Percentiles rank a stretch among this genome's conserved stretches.
These are phyloP conservation scores for Drosophila pseudoobscura DNA, from an alignment of 1,140 invertebrate genomes.

Conservation along the genomic window DNA sequence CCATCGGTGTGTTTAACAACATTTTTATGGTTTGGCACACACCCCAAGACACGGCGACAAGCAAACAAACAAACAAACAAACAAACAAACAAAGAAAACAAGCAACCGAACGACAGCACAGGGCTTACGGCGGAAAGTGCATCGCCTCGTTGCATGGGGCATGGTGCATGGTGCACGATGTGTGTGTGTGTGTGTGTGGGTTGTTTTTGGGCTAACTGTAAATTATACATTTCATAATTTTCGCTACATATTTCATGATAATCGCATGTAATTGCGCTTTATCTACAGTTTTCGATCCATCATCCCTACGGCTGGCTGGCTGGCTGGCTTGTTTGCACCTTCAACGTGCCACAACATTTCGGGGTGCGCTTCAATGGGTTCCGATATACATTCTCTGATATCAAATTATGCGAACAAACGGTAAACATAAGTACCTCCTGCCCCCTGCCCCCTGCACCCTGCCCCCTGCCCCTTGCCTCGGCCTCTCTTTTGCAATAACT, in stretches of 20 bases:
- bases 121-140: no score
- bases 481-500: constrained; percentile 14
- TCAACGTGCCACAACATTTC: constrained; percentile 37
- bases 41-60: constrained; percentile 62
- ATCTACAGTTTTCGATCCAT: constrained; percentile 82
- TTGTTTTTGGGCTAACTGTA: constrained; percentile 71
- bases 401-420: constrained; percentile 77
- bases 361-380: constrained; percentile 72
- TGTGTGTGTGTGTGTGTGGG: neutral
- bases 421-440: constrained; percentile 44
- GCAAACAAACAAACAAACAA: constrained; percentile 22
- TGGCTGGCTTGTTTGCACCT: constrained; percentile 27
- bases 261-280: constrained; percentile 83
- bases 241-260: constrained; percentile 79
- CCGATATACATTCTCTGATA: constrained; percentile 70
- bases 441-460: neutral
- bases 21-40: constrained; percentile 83
- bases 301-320: constrained; percentile 3
- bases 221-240: constrained; percentile 83
- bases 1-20: constrained; percentile 73
- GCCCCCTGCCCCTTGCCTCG: no score
- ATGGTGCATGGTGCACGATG: no score
- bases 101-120: neutral
- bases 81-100: constrained; percentile 6
- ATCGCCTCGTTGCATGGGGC: no score